Evolutionary conservation across 2,113 vertebrate species (phyloP), one percentile per base, ranked within the genome.

Genomic region (Amphiprion percula): DNA sequence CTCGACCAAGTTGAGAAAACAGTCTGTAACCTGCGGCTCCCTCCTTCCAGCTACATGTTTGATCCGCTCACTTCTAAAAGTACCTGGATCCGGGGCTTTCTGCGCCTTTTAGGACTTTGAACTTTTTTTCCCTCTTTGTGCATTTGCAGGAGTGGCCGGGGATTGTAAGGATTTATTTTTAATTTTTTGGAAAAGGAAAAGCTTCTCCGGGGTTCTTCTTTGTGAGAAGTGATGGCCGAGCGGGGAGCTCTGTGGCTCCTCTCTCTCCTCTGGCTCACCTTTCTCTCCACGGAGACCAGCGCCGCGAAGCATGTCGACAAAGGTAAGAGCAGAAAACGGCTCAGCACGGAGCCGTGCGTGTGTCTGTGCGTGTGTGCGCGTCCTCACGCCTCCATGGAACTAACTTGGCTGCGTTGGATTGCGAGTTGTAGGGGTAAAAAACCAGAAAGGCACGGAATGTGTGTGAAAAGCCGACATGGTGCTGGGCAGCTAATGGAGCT

Each of bases 181-280:
- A 58, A 37, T 21, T n/a, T 16, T 41, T 55, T 71, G 67, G 49
- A 49, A 28, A 78, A 49, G 66, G 26, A 70, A 70, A 59, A 56
- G 26, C 83, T 89, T 69, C 74, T 77, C 84, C 87, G 28, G 82
- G 86, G 78, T 85, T 89, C 83, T 84, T 76, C 50, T 91, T 85
- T 37, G 88, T 91, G 87, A 90, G 94, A 95, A 95, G 95, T 93
- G 94, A 95, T 95, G 95, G 95, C 95, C 89, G 94, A 95, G 95
- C 94, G 94, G 92, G 94, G 94, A 95, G 94, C 94, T 84, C 91
- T 90, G 90, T 88, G 84, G 91, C 95, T 95, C 92, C 93, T 95
- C 94, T 92, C 92, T 90, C 91, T 95, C 83, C 91, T 94, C 86
- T 94, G 92, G 84, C 93, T 95, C 94, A 93, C 89, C 92, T 93